Percentiles rank a stretch among this genome's conserved stretches.
Evolutionary conservation across 2,113 vertebrate genomes (phyloP).

Genomic region (Brachyhypopomus gauderio): DNA sequence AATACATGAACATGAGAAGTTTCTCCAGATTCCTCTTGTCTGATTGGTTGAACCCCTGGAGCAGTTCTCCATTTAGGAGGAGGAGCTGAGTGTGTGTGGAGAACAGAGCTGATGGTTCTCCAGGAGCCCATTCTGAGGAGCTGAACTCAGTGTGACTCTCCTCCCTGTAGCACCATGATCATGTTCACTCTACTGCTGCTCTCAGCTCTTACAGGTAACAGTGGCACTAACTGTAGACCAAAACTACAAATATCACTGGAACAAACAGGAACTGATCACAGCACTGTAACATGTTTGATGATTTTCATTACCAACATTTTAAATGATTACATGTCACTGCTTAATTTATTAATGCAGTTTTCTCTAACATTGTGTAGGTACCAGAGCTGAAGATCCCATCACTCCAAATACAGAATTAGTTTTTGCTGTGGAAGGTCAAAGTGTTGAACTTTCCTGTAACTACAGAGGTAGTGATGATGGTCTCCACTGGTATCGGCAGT

Average conservation of each 20-base stretch:
- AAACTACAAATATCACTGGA: too few relatives aligned
- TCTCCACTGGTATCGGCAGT: neutral
- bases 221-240: too few relatives aligned
- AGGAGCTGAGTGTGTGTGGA: slow-evolving; percentile 17
- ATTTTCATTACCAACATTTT: neutral
- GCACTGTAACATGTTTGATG: too few relatives aligned
- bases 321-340: neutral
- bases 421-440: neutral
- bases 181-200: slow-evolving; percentile 2
- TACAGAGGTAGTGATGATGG: neutral
- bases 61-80: too few relatives aligned
- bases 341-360: neutral
- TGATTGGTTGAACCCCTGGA: too few relatives aligned
- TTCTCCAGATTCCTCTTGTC: too few relatives aligned
- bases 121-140: too few relatives aligned
- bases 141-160: too few relatives aligned
- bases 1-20: too few relatives aligned
- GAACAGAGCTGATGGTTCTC: too few relatives aligned
- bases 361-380: neutral
- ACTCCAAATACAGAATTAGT: neutral
- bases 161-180: neutral
- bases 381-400: slow-evolving; percentile 18
- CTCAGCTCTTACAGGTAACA: too few relatives aligned
- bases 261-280: too few relatives aligned
- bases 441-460: neutral